A percentile compares a stretch with the other conserved stretches of the same genome.
These are phyloP conservation scores for Magallana nippona DNA, from an alignment of 2,888 invertebrate species.

Conservation along the genomic window DNA sequence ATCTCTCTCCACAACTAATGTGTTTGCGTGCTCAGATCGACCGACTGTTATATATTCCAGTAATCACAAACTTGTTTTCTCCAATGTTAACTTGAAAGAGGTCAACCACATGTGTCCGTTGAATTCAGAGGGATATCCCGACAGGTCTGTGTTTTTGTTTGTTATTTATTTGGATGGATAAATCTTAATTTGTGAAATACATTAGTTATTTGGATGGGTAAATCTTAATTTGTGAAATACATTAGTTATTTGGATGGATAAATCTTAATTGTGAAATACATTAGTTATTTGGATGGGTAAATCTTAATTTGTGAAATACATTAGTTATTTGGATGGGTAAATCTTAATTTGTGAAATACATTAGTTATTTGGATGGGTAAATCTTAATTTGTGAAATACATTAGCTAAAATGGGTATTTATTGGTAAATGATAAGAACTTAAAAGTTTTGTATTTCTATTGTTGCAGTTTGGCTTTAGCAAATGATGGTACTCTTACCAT, in stretches of 20 bases:
- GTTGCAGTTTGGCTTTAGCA: slow-evolving; percentile 87
- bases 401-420: too few species aligned
- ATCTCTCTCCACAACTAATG: slow-evolving; percentile 89
- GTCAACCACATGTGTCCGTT: slow-evolving; percentile 98
- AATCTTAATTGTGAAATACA: too few species aligned
- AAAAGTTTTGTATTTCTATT: background rate
- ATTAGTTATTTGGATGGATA: too few species aligned
- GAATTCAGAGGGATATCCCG: slow-evolving; percentile 96
- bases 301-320: too few species aligned
- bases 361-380: background rate
- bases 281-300: too few species aligned
- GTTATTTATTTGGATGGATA: background rate
- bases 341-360: too few species aligned
- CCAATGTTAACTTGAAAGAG: slow-evolving; percentile 89
- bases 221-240: too few species aligned
- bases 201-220: too few species aligned
- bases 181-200: too few species aligned
- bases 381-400: too few species aligned
- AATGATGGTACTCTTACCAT: slow-evolving; percentile 94
- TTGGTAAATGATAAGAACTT: too few species aligned
- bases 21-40: slow-evolving; percentile 98
- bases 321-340: background rate
- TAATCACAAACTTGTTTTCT: slow-evolving; percentile 98
- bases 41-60: slow-evolving; percentile 99
- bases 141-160: slow-evolving; percentile 84